phyloP scores from a whole-genome alignment of 2,888 invertebrate genomes.

The Thecocarcelia acutangulata region DNA sequence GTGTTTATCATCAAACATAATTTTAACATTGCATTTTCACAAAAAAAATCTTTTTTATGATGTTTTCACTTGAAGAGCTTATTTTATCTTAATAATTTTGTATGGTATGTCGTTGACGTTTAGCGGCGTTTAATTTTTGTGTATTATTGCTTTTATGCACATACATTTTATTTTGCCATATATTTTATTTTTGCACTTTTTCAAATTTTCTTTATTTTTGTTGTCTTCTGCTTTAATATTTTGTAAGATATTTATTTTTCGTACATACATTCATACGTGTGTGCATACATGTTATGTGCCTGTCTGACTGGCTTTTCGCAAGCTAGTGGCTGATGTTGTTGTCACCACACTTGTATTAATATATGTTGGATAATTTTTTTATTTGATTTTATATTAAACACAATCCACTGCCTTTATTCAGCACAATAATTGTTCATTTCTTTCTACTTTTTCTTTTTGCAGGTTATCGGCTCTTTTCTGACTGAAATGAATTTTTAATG shows the following conservation, averaged over 20 bases:
- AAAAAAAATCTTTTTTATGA: slow-evolving; percentile 19
- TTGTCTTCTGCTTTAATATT: slow-evolving; percentile 30
- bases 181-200: slow-evolving; percentile 26
- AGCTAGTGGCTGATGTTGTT: slow-evolving; percentile 37
- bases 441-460: slow-evolving; percentile 27
- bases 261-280: neutral
- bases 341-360: slow-evolving; percentile 54
- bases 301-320: slow-evolving; percentile 51
- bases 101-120: neutral
- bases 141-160: slow-evolving; percentile 13
- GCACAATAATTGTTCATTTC: slow-evolving; percentile 29
- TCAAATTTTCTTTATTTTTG: slow-evolving; percentile 26
- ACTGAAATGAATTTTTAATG: slow-evolving; percentile 18
- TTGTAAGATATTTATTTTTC: slow-evolving; percentile 11
- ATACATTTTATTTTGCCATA: slow-evolving; percentile 18
- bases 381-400: slow-evolving; percentile 12
- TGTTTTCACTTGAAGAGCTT: neutral
- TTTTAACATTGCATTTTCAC: neutral
- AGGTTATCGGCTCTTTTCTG: slow-evolving; percentile 55
- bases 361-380: slow-evolving; percentile 3
- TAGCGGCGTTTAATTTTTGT: slow-evolving; percentile 37
- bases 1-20: slow-evolving; percentile 43
- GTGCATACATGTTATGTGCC: slow-evolving; percentile 23
- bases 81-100: neutral
- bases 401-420: slow-evolving; percentile 7